Evolutionary conservation across 2,888 invertebrate species (phyloP).

Genomic region (Campoplex capitator): DNA sequence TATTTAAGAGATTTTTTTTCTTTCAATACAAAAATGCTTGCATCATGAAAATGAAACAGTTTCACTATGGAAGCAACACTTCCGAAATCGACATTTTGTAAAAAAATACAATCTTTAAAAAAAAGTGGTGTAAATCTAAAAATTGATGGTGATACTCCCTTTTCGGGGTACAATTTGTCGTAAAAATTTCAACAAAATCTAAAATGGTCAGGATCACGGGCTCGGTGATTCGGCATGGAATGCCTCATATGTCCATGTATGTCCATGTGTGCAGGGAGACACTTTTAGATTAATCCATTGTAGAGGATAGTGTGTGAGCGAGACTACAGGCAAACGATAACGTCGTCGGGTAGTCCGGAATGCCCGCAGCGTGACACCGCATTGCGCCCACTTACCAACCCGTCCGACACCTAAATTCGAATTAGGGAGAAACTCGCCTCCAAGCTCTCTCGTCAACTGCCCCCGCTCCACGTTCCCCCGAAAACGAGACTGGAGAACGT

Average conservation of each 20-base stretch:
- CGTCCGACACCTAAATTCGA: constrained; percentile 83
- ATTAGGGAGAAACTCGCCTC: constrained; percentile 78
- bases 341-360: constrained; percentile 75
- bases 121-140: too few relatives aligned
- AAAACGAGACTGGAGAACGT: constrained; percentile 38
- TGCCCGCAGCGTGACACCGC: constrained; percentile 83
- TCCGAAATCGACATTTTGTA: too few relatives aligned
- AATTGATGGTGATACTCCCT: too few relatives aligned
- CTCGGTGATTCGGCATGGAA: too few relatives aligned
- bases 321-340: constrained; percentile 49
- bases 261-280: neutral
- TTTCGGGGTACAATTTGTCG: too few relatives aligned
- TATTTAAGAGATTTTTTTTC: too few relatives aligned
- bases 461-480: neutral
- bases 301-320: constrained; percentile 21
- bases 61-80: too few relatives aligned
- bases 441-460: constrained; percentile 79
- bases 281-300: neutral
- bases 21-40: too few relatives aligned
- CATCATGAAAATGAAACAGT: too few relatives aligned
- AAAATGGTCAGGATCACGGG: too few relatives aligned
- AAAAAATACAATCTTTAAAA: too few relatives aligned
- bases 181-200: too few relatives aligned
- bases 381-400: constrained; percentile 82
- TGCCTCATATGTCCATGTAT: neutral